Evolutionary conservation across 1,140 invertebrate species (phyloP), one percentile per base, ranked within the genome.

Genomic region (Charaxes varanes): DNA sequence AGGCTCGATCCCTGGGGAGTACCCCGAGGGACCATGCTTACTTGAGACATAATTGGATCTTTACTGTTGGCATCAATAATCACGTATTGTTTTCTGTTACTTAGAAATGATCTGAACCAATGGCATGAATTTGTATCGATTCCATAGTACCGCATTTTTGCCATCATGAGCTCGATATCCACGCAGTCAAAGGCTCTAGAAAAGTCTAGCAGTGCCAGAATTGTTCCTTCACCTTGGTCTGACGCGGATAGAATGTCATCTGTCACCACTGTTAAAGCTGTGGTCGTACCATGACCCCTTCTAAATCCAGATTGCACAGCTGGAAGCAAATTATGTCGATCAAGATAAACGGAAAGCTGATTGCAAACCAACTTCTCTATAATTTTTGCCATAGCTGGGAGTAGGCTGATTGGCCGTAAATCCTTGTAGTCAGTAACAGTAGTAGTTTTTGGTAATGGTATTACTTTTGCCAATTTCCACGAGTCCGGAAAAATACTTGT

Each of bases 1-100:
- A 37, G 11, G 12, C 22, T 37, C 12, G 35, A 37, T 15, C 35
- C 35, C 3, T 37, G 35, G 4, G 15, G 23, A 8, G 24, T 24
- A 3, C 31, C 31, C 12, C 31, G 4, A 8, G 14, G 7, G 4
- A 12, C 2, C n/a, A 11, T 1, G 3, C 18, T 18, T 6, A 33
- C 6, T 10, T 6, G 6, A 2, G 31, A 33, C 3, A 6, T 10
- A 11, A 7, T 2, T 19, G 17, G 15, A 4, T 21, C 3, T 5
- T 10, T 17, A 6, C 18, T 7, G 2, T 14, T 2, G 7, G 13
- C n/a, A 15, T 31, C 13, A 31, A 17, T 4, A 1, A 17, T 4
- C 0, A 31, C 28, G 3, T 15, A 15, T 4, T 31, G 28, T 8
- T 17, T 15, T 31, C 28, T 31, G 16, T 32, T 16, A 2, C 4